Conservation (phyloP, 1,140 invertebrate genomes). For the Pseudomyrmex cubaensis region DNA sequence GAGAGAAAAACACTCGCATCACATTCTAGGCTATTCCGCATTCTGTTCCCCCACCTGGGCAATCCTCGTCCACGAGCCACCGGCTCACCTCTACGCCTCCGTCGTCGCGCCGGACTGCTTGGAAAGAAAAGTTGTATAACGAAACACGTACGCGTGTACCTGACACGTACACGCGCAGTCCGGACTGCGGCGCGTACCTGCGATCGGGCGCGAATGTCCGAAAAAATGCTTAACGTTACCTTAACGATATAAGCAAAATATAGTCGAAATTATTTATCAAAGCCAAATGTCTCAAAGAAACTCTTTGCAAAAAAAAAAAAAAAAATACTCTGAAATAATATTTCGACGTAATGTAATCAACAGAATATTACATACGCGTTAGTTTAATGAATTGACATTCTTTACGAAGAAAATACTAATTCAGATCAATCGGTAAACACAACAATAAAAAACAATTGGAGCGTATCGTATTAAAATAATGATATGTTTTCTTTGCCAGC, state of each 20-base stretch:
- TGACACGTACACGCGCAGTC: slow-evolving; percentile 56
- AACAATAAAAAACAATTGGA: too few species aligned
- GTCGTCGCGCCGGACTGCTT: slow-evolving; percentile 73
- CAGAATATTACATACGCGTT: too few species aligned
- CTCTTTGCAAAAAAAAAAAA: too few species aligned
- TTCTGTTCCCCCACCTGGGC: slow-evolving; percentile 84
- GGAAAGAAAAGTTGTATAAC: slow-evolving; percentile 79
- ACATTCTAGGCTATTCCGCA: slow-evolving; percentile 86
- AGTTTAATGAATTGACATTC: neutral
- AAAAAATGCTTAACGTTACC: too few species aligned
- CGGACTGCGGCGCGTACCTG: neutral
- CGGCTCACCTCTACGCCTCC: slow-evolving; percentile 79
- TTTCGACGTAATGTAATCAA: too few species aligned
- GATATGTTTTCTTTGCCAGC: neutral
- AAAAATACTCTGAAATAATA: too few species aligned
- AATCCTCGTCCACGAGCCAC: slow-evolving; percentile 73
- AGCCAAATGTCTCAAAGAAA: too few species aligned
- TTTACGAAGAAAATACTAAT: too few species aligned
- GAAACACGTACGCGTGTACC: slow-evolving; percentile 72
- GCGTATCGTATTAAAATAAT: neutral
- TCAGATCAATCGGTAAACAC: too few species aligned
- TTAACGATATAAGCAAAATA: too few species aligned
- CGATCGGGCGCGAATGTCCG: neutral
- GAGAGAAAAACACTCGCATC: slow-evolving; percentile 82
- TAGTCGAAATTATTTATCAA: too few species aligned